These are phyloP conservation scores for Lamellibrachia luymesi DNA, from an alignment of 1,140 invertebrate species.

Conservation along the genomic window DNA sequence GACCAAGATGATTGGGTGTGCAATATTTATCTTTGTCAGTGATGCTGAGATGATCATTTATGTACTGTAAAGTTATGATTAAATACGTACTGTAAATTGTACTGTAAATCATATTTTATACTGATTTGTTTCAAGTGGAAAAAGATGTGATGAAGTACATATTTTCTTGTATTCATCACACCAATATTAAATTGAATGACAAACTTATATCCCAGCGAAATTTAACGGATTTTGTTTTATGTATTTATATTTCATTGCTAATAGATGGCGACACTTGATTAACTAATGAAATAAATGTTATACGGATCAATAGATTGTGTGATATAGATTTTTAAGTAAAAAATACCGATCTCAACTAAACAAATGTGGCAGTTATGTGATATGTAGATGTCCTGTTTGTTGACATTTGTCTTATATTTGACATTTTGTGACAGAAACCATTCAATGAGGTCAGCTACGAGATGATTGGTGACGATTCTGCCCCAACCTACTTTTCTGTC, in stretches of 20 bases:
- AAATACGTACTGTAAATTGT: no score
- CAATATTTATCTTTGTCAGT: not conserved
- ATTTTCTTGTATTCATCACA: no score
- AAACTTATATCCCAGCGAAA: no score
- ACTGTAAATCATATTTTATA: no score
- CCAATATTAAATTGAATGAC: no score
- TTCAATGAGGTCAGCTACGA: slow-evolving; percentile 33
- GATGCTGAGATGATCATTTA: not conserved
- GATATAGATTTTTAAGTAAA: not conserved
- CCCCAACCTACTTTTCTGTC: slow-evolving; percentile 38
- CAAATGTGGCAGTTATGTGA: not conserved
- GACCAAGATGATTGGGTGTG: slow-evolving; percentile 41
- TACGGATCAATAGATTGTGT: not conserved
- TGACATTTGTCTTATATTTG: not conserved
- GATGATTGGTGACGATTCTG: slow-evolving; percentile 34
- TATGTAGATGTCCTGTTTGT: not conserved
- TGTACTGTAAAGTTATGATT: not conserved
- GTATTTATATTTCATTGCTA: no score
- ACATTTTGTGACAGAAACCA: slow-evolving; percentile 25
- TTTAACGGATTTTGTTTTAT: no score
- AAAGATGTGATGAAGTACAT: no score
- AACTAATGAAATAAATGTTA: no score
- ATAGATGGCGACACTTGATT: no score
- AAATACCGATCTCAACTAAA: no score
- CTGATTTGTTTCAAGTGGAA: not conserved